Percentiles rank a stretch among this genome's conserved stretches.
phyloP scores from a whole-genome alignment of 2,113 vertebrate species.

The Candoia aspera region DNA sequence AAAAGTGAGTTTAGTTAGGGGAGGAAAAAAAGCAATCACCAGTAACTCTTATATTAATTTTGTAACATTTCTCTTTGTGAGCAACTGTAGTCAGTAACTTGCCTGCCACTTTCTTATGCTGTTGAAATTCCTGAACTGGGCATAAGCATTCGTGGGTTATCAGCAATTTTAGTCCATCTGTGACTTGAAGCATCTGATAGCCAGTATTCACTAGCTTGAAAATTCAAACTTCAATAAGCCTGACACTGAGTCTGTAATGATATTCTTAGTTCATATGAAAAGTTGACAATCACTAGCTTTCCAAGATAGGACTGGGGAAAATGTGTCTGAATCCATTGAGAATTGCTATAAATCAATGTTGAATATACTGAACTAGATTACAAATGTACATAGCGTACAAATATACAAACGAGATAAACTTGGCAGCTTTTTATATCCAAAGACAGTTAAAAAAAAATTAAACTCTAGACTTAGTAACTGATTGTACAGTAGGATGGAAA shows the following conservation, averaged over 20 bases:
- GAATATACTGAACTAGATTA: neutral
- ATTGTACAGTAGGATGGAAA: constrained; percentile 2
- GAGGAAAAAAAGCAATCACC: neutral
- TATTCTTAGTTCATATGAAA: neutral
- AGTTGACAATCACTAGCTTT: neutral
- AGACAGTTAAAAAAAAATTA: neutral
- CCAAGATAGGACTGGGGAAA: neutral
- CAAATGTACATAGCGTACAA: neutral
- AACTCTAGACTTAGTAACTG: neutral
- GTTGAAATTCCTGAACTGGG: neutral
- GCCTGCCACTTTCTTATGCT: neutral
- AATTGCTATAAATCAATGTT: neutral
- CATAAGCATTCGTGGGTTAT: neutral
- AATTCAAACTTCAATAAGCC: neutral
- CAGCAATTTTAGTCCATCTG: neutral
- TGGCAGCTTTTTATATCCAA: neutral
- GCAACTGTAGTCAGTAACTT: neutral
- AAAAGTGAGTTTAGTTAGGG: neutral
- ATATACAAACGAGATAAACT: neutral
- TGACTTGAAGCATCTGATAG: neutral
- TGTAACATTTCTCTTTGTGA: neutral
- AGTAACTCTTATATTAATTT: neutral
- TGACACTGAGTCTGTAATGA: neutral
- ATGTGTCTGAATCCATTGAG: neutral
- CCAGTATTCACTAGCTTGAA: neutral